These are phyloP conservation scores for Temnothorax longispinosus DNA, from an alignment of 1,140 invertebrate genomes.

Conservation along the genomic window DNA sequence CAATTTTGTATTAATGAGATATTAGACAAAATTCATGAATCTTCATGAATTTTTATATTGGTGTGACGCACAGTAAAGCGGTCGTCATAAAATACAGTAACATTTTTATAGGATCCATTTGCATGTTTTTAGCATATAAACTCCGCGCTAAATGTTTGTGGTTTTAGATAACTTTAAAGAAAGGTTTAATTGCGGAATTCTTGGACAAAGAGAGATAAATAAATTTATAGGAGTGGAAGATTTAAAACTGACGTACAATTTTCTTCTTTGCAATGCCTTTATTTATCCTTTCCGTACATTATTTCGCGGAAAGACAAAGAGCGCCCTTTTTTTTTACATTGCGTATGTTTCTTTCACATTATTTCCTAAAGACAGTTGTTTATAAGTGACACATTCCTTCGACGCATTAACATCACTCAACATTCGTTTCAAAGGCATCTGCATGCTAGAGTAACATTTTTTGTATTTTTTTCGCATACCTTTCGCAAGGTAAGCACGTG, in stretches of 20 bases:
- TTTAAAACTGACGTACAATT: slow-evolving; percentile 12
- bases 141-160: not conserved
- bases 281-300: slow-evolving; percentile 80
- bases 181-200: not conserved
- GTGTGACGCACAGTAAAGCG: not conserved
- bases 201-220: not conserved
- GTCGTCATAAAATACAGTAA: not conserved
- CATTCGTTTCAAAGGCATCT: slow-evolving; percentile 69
- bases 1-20: slow-evolving; percentile 19
- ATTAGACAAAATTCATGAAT: slow-evolving; percentile 16
- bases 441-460: slow-evolving; percentile 68
- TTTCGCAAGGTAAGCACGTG: slow-evolving; percentile 69
- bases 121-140: not conserved
- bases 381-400: slow-evolving; percentile 36
- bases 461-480: slow-evolving; percentile 54
- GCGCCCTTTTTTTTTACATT: slow-evolving; percentile 48
- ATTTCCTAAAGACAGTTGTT: slow-evolving; percentile 31
- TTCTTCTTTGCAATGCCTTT: slow-evolving; percentile 80
- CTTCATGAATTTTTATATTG: slow-evolving; percentile 17
- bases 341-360: slow-evolving; percentile 40
- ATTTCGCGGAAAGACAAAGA: slow-evolving; percentile 71
- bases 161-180: not conserved
- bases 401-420: slow-evolving; percentile 46
- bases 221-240: not conserved
- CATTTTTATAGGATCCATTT: not conserved